These are phyloP conservation scores for Knipowitschia caucasica DNA, from an alignment of 2,797 vertebrate genomes.

Conservation along the genomic window DNA sequence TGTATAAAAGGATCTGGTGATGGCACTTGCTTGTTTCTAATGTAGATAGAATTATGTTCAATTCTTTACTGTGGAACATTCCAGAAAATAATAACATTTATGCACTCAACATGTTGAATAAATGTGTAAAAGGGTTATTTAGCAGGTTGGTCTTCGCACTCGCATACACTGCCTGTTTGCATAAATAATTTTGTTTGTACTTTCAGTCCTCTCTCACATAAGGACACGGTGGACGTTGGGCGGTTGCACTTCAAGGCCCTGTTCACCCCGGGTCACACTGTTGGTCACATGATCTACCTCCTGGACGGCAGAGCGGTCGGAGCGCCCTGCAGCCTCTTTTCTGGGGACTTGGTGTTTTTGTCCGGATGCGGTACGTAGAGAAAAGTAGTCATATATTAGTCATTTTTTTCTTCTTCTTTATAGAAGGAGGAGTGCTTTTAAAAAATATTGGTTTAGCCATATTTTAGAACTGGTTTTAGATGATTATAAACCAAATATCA, in stretches of 20 bases:
- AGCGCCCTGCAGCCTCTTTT: slow-evolving; percentile 90
- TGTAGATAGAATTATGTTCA: too few relatives aligned
- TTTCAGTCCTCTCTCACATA: slow-evolving; percentile 83
- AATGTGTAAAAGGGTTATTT: not conserved
- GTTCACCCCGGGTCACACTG: slow-evolving; percentile 92
- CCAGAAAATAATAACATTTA: not conserved
- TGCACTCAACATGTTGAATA: not conserved
- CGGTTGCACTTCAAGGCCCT: slow-evolving; percentile 85
- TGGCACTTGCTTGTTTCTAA: too few relatives aligned
- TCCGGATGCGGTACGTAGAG: slow-evolving; percentile 88
- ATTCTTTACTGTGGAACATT: too few relatives aligned
- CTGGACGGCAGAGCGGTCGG: slow-evolving; percentile 81
- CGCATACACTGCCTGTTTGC: not conserved
- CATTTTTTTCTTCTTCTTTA: too few relatives aligned
- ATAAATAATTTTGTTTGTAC: not conserved
- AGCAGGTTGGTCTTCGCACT: not conserved
- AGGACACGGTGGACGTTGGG: slow-evolving; percentile 84
- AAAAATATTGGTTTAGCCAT: too few relatives aligned
- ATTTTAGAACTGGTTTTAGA: too few relatives aligned
- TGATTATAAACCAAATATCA: too few relatives aligned
- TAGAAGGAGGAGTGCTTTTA: too few relatives aligned
- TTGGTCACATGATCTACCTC: slow-evolving; percentile 94
- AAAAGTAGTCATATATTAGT: too few relatives aligned
- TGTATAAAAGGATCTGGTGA: too few relatives aligned
- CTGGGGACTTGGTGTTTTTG: slow-evolving; percentile 95